Percentiles rank a stretch among this genome's conserved stretches.
Conservation (phyloP, 2,113 vertebrate species). For the Tyto alba region DNA sequence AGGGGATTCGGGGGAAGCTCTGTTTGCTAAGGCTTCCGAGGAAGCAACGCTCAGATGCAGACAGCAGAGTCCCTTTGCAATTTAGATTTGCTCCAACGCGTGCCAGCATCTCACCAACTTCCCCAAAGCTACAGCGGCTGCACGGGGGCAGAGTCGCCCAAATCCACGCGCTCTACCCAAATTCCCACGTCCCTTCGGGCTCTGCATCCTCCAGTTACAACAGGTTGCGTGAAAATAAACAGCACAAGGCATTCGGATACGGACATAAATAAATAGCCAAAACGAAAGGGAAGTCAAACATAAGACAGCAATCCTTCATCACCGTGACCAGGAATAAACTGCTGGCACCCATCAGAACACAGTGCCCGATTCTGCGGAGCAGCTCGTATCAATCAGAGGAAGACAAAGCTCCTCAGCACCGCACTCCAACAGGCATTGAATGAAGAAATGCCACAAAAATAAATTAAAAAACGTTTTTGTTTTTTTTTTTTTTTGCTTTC, state of each 20-base stretch:
- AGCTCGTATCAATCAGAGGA: background rate
- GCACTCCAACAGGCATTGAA: background rate
- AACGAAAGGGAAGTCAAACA: background rate
- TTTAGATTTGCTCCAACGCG: background rate
- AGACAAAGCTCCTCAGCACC: background rate
- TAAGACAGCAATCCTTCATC: background rate
- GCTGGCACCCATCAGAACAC: background rate
- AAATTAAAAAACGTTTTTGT: background rate
- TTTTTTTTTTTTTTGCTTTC: background rate
- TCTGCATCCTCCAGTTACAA: background rate
- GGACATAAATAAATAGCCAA: constrained; percentile 58
- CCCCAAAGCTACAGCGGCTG: background rate
- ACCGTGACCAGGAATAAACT: background rate
- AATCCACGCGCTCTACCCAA: background rate
- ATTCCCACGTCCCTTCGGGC: background rate
- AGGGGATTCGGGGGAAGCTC: background rate
- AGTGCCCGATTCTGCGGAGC: background rate
- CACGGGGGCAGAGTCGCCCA: background rate
- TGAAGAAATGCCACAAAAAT: background rate
- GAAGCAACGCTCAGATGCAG: background rate
- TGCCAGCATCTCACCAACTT: background rate
- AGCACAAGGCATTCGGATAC: background rate
- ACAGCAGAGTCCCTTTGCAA: background rate
- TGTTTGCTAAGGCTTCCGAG: background rate
- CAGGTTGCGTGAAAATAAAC: constrained; percentile 22